Evolutionary conservation across 2,113 vertebrate species (phyloP).

Genomic region (Lates calcarifer): DNA sequence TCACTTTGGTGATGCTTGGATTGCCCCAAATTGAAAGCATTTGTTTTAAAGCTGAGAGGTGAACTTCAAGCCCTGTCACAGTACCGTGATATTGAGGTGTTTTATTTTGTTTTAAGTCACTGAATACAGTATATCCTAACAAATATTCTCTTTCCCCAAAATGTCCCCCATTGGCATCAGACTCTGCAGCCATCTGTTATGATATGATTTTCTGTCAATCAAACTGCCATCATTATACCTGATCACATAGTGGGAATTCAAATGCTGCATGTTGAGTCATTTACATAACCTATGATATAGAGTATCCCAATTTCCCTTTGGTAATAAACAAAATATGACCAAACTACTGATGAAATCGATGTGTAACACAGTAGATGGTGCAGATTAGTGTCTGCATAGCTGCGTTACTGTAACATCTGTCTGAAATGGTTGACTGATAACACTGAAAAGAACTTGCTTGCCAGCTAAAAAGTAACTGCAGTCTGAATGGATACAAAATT

Average conservation of each 20-base stretch:
- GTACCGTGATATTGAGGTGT: constrained; percentile 57
- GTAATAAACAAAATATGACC: constrained; percentile 19
- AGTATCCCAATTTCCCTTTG: constrained; percentile 34
- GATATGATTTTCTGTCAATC: constrained; percentile 64
- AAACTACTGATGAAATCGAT: constrained; percentile 62
- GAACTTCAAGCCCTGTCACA: constrained; percentile 59
- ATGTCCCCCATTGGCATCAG: constrained; percentile 18
- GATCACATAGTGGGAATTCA: constrained; percentile 29
- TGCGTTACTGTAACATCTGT: constrained; percentile 38
- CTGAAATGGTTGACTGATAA: constrained; percentile 41
- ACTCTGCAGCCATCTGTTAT: constrained; percentile 54
- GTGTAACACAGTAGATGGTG: constrained; percentile 35
- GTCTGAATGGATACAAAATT: constrained; percentile 45
- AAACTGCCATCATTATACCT: constrained; percentile 49
- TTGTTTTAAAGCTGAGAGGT: constrained; percentile 72
- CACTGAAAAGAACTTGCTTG: constrained; percentile 7
- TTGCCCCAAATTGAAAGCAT: constrained; percentile 80
- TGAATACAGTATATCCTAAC: constrained; percentile 43
- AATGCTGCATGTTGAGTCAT: constrained; percentile 34
- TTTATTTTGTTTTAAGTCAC: constrained; percentile 70
- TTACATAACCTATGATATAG: constrained; percentile 39
- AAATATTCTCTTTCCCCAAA: constrained; percentile 44
- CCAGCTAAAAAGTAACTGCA: constrained; percentile 41
- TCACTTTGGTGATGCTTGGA: constrained; percentile 79
- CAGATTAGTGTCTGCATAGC: constrained; percentile 26